phyloP scores from a whole-genome alignment of 2,113 vertebrate genomes.

The Amphiprion percula region DNA sequence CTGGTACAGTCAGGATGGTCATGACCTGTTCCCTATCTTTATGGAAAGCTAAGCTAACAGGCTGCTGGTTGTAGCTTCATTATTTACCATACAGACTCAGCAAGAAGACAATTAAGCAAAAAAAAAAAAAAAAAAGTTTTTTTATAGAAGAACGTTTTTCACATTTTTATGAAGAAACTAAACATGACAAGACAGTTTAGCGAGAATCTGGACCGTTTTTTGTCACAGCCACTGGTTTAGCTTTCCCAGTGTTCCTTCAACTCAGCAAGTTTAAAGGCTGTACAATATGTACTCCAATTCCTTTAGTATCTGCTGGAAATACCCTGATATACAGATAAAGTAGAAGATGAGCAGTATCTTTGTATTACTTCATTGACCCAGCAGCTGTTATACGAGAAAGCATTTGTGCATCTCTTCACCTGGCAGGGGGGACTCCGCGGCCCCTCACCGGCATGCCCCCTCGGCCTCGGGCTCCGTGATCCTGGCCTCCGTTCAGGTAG shows the following conservation, averaged over 20 bases:
- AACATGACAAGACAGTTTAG: no score
- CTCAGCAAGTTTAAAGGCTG: neutral
- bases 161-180: no score
- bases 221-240: no score
- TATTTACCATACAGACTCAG: no score
- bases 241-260: neutral
- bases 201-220: no score
- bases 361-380: neutral
- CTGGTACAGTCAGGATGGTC: no score
- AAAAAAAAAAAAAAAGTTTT: no score
- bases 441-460: slow-evolving; percentile 91
- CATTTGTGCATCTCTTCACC: slow-evolving; percentile 77
- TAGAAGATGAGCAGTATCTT: neutral
- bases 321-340: neutral
- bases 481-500: slow-evolving; percentile 95
- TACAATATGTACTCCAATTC: neutral
- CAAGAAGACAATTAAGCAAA: no score
- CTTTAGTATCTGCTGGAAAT: neutral
- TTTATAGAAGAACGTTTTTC: no score
- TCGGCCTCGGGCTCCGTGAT: slow-evolving; percentile 87
- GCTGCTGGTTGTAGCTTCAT: no score
- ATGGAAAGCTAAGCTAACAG: no score
- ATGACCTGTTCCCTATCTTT: no score
- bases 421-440: slow-evolving; percentile 90
- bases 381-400: neutral